Evolutionary conservation across 2,888 invertebrate species (phyloP).

Genomic region (Hymenopus coronatus): DNA sequence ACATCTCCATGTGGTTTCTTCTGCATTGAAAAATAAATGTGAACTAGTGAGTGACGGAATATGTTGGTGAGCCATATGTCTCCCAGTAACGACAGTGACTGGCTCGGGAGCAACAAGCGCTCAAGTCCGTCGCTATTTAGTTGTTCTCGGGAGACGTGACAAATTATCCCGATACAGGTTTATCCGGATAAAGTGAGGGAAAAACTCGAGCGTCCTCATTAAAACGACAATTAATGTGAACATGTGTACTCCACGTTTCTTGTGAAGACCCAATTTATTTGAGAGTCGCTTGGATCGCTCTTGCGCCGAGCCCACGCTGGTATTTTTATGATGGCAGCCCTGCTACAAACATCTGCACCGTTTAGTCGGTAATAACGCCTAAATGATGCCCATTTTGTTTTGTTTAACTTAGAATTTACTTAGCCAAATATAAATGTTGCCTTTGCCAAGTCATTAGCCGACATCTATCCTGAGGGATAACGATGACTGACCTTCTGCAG

Average conservation of each 20-base stretch:
- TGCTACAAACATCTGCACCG: not conserved
- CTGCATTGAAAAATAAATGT: no score
- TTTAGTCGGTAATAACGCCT: not conserved
- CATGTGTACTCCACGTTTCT: not conserved
- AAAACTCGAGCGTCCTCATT: not conserved
- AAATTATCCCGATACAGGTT: not conserved
- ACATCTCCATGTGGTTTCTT: not conserved
- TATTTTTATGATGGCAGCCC: not conserved
- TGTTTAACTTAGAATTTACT: not conserved
- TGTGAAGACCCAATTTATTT: not conserved
- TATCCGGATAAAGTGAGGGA: not conserved
- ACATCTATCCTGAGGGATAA: no score
- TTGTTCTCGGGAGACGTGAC: not conserved
- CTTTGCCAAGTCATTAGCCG: not conserved
- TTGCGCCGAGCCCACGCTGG: not conserved
- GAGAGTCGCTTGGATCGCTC: not conserved
- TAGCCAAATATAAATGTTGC: not conserved
- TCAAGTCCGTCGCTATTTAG: not conserved
- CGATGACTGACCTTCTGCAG: not conserved
- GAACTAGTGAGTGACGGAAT: not conserved
- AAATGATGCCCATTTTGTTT: not conserved
- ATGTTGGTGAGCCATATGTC: not conserved
- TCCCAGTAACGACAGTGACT: not conserved
- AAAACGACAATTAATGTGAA: not conserved
- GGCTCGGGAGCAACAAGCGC: not conserved